Conservation (phyloP, 2,113 vertebrate genomes). For the Delphinapterus leucas region DNA sequence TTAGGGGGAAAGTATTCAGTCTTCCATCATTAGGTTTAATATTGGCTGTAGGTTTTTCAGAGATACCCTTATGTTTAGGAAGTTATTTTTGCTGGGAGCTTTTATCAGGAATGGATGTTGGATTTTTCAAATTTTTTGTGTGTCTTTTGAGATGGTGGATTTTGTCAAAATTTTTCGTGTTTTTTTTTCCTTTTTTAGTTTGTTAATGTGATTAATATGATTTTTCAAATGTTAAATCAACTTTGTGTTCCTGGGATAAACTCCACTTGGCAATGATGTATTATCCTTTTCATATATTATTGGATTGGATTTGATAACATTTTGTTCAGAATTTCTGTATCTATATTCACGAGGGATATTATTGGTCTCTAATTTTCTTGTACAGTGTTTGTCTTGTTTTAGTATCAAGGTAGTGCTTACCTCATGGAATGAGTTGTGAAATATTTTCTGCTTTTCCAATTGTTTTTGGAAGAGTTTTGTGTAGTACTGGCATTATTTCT, state of each 20-base stretch:
- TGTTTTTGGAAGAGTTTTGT: not conserved
- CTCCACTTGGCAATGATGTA: not conserved
- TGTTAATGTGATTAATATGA: not conserved
- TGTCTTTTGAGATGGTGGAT: not conserved
- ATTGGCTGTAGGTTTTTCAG: not conserved
- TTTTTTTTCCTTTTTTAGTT: constrained; percentile 27
- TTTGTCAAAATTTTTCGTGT: not conserved
- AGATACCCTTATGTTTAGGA: not conserved
- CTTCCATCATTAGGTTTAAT: not conserved
- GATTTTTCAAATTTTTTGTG: constrained; percentile 6
- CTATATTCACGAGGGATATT: not conserved
- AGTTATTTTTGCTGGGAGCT: not conserved
- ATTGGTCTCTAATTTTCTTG: not conserved
- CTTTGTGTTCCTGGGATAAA: not conserved
- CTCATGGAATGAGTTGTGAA: not conserved
- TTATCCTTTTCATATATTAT: not conserved
- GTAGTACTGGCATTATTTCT: not conserved
- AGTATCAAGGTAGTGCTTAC: not conserved
- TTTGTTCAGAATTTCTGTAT: constrained; percentile 12
- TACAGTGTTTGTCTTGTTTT: not conserved
- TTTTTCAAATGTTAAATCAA: not conserved
- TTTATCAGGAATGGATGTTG: not conserved
- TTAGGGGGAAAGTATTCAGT: not conserved
- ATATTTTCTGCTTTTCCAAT: not conserved
- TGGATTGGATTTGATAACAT: not conserved